Evolutionary conservation across 2,888 invertebrate genomes (phyloP), one percentile per base, ranked within the genome.

Genomic region (Mylabris sibirica): DNA sequence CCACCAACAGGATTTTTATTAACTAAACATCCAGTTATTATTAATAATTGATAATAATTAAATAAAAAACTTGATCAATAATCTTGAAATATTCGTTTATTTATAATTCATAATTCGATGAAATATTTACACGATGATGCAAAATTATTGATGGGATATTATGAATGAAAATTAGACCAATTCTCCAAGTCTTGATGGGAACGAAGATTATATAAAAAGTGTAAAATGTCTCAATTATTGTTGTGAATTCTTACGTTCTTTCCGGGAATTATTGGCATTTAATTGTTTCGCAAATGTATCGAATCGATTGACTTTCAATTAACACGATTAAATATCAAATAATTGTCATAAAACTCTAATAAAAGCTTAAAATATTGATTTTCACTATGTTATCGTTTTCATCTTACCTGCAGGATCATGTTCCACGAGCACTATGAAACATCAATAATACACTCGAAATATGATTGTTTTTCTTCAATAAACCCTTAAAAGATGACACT

Each of bases 401-500:
- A 30, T 44, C 74, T 70, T 73, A 77, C 76, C 76, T 77, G 74
- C 44, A 77, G 17, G 66, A 71, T 73, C 76, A 77, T 76, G 70
- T 71, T 72, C 73, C 73, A 63, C 64, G 53, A 20, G 68, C 62
- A 63, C 41, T 67, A 69, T 64, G 68, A 72, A 72, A 73, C 71
- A 72, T 68, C 44, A 70, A 70, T 72, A 71, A 64, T 67, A 71
- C 74, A 75, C 73, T 65, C 66, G 72, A 71, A 75, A 76, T 74
- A 69, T 63, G 68, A 14, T 49, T 41, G 41, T 14, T 41, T 14
- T 14, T 11, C n/a, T 35, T 35, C 9, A 3, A 17, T 11, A 49
- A 75, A 74, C 74, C 77, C 76, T 74, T 71, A 76, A 75, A 74
- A 26, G 57, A 74, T 76, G 78, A 72, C 78, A 80, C 79, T 77